phyloP scores from a whole-genome alignment of 1,140 invertebrate genomes.

The Drosophila virilis region DNA sequence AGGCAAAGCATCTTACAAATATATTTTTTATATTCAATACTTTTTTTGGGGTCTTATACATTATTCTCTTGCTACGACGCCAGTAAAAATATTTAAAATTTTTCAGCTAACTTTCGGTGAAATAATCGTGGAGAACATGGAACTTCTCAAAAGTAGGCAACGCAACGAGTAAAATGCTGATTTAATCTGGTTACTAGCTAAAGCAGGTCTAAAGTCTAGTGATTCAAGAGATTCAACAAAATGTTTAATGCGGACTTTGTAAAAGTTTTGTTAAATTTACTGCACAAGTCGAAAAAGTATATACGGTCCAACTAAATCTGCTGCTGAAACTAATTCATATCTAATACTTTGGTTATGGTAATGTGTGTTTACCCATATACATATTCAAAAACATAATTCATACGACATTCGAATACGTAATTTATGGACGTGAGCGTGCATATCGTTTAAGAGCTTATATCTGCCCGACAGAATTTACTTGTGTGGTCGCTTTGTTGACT shows the following conservation, averaged over 20 bases:
- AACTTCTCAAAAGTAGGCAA: constrained; percentile 2
- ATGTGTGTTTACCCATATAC: background rate
- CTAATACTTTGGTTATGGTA: background rate
- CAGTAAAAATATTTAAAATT: too few species aligned
- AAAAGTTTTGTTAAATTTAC: background rate
- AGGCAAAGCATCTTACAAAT: background rate
- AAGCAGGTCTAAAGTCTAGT: too few species aligned
- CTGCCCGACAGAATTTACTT: background rate
- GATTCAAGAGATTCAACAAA: background rate
- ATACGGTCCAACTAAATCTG: background rate
- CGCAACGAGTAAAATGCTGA: too few species aligned
- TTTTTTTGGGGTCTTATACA: background rate
- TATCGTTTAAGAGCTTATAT: constrained; percentile 4
- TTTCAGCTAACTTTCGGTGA: too few species aligned
- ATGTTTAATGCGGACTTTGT: background rate
- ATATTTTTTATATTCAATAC: background rate
- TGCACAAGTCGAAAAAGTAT: background rate
- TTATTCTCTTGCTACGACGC: too few species aligned
- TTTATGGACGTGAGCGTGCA: constrained; percentile 23
- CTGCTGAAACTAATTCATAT: background rate
- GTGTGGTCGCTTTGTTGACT: constrained; percentile 24
- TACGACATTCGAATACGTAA: constrained; percentile 17
- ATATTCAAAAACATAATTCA: constrained; percentile 11
- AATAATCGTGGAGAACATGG: background rate
- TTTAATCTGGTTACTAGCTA: too few species aligned